Percentiles rank a stretch among this genome's conserved stretches.
These are phyloP conservation scores for Melanotaenia boesemani DNA, from an alignment of 2,797 vertebrate genomes.

Conservation along the genomic window DNA sequence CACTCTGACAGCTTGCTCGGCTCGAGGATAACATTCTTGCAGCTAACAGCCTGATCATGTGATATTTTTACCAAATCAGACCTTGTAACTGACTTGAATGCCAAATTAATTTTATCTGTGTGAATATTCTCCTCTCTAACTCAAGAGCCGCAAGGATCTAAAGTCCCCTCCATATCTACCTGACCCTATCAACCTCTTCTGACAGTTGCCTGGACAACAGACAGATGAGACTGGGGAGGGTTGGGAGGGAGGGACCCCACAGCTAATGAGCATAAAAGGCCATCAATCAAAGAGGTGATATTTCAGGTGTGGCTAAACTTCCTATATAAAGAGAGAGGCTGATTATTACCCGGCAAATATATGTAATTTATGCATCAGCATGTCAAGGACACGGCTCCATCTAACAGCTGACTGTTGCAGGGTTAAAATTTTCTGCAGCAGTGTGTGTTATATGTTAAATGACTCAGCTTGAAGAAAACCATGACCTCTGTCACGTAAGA, in stretches of 20 bases:
- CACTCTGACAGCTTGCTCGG: slow-evolving; percentile 61
- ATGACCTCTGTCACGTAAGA: slow-evolving; percentile 24
- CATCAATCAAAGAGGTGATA: slow-evolving; percentile 58
- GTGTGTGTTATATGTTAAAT: slow-evolving; percentile 24
- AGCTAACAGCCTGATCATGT: slow-evolving; percentile 53
- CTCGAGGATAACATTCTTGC: slow-evolving; percentile 64
- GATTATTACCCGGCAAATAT: slow-evolving; percentile 34
- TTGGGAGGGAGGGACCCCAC: slow-evolving; percentile 25
- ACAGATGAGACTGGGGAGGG: slow-evolving; percentile 64
- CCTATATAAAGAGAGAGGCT: slow-evolving; percentile 32
- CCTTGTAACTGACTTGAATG: slow-evolving; percentile 64
- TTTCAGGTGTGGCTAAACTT: slow-evolving; percentile 39
- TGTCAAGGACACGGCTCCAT: slow-evolving; percentile 34
- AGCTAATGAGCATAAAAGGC: slow-evolving; percentile 38
- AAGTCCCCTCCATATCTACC: slow-evolving; percentile 63
- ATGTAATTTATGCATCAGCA: slow-evolving; percentile 48
- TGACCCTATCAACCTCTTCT: slow-evolving; percentile 76
- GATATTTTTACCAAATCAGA: slow-evolving; percentile 74
- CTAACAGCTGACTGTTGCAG: slow-evolving; percentile 14
- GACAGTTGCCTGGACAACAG: slow-evolving; percentile 74
- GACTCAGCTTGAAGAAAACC: slow-evolving; percentile 20
- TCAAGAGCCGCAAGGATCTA: slow-evolving; percentile 47
- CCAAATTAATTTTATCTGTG: slow-evolving; percentile 60
- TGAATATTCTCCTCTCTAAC: slow-evolving; percentile 50
- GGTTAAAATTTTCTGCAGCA: slow-evolving; percentile 5